These are phyloP conservation scores for Isotomurus palustris DNA, from an alignment of 2,888 invertebrate genomes.

Conservation along the genomic window DNA sequence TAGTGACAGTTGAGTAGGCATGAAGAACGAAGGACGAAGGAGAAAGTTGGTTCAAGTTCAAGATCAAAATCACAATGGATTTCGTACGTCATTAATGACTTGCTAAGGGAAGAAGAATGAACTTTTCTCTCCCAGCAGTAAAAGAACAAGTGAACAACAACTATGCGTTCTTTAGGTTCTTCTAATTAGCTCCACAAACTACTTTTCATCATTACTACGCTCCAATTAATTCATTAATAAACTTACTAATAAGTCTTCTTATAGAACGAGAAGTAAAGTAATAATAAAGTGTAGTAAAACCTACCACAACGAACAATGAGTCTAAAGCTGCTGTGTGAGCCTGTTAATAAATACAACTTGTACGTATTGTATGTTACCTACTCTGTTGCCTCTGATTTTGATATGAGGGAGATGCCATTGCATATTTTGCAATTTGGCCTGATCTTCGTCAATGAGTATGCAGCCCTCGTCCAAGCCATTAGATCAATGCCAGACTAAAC, in stretches of 20 bases:
- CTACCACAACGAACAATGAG: too few relatives aligned
- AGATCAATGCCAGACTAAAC: constrained; percentile 32
- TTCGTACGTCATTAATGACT: constrained; percentile 1
- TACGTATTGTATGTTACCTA: constrained; percentile 2
- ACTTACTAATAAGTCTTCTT: too few relatives aligned
- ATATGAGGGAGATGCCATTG: constrained; percentile 1
- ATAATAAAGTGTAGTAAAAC: too few relatives aligned
- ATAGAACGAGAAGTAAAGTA: too few relatives aligned
- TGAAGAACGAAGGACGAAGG: constrained; percentile 2
- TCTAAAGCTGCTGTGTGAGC: too few relatives aligned
- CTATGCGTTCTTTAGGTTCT: too few relatives aligned
- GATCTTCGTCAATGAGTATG: constrained; percentile 30
- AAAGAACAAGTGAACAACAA: background rate
- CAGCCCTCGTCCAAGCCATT: constrained; percentile 26
- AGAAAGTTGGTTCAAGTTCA: constrained; percentile 2
- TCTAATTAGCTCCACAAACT: constrained; percentile 3
- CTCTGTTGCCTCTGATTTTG: background rate
- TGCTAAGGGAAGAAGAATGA: too few relatives aligned
- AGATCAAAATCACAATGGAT: constrained; percentile 11
- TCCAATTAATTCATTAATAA: constrained; percentile 13
- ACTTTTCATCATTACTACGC: background rate
- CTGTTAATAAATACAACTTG: too few relatives aligned
- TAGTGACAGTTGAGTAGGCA: background rate
- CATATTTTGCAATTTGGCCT: too few relatives aligned
- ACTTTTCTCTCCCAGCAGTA: background rate